A percentile compares a stretch with the other conserved stretches of the same genome.
Conservation (phyloP, 37 sponge, comb jelly and placozoan species). For the Spongilla lacustris region DNA sequence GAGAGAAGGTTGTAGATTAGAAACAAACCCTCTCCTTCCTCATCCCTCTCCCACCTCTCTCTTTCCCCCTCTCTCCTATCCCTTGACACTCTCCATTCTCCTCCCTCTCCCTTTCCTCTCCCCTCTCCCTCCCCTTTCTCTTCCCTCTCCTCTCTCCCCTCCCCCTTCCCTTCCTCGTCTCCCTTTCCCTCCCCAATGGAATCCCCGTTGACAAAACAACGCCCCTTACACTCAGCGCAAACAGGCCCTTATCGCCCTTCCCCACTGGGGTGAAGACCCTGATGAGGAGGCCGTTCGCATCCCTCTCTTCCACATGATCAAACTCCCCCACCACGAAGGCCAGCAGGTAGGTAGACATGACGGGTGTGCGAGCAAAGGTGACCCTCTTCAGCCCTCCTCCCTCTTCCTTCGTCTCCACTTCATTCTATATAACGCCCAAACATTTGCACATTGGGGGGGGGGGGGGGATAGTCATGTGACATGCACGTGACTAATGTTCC, state of each 20-base stretch:
- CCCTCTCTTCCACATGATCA: constrained; percentile 83
- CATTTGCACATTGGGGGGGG: not conserved
- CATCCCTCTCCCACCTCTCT: too few relatives aligned
- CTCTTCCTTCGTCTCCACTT: constrained; percentile 29
- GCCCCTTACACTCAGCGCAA: constrained; percentile 73
- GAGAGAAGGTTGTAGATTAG: not conserved
- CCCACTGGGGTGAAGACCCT: constrained; percentile 93
- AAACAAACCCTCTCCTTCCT: too few relatives aligned
- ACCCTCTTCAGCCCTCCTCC: constrained; percentile 57
- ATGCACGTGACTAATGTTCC: not conserved
- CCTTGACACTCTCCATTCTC: too few relatives aligned
- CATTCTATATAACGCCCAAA: constrained; percentile 18
- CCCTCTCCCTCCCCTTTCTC: too few relatives aligned
- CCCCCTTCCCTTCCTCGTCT: not conserved
- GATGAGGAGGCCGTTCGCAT: constrained; percentile 80
- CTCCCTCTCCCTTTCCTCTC: too few relatives aligned
- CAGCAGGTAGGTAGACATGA: constrained; percentile 94
- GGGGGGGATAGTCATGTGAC: too few relatives aligned
- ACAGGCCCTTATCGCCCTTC: constrained; percentile 89
- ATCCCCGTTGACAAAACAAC: not conserved
- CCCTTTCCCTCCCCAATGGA: too few relatives aligned
- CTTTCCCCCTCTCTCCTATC: too few relatives aligned
- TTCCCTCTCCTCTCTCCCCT: too few relatives aligned
- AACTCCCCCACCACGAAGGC: constrained; percentile 97
- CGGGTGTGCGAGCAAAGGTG: constrained; percentile 79